Conservation (phyloP, 1,140 invertebrate species). For the Fragariocoptes setiger region DNA sequence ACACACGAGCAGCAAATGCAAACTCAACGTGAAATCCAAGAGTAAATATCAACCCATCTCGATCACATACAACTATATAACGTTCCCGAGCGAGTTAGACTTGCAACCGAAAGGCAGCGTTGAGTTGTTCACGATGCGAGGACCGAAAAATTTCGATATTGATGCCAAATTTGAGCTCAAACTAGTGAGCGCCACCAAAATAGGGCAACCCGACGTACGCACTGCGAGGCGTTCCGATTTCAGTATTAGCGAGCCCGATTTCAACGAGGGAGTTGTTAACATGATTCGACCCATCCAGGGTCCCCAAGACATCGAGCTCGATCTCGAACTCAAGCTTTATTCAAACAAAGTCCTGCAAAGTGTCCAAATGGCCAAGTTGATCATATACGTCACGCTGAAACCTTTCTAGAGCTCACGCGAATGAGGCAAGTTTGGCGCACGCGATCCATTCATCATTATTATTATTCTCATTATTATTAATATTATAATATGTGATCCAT, state of each 20-base stretch:
- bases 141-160: constrained; percentile 28
- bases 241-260: constrained; percentile 18
- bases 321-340: constrained; percentile 53
- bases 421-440: no score
- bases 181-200: constrained; percentile 23
- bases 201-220: constrained; percentile 24
- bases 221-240: constrained; percentile 31
- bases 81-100: constrained; percentile 46
- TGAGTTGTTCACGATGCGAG: constrained; percentile 52
- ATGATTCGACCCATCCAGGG: constrained; percentile 36
- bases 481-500: no score
- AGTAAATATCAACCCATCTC: constrained; percentile 41
- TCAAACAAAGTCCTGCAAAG: constrained; percentile 20
- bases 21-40: no score
- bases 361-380: background rate
- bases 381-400: background rate
- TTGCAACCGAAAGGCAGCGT: constrained; percentile 30
- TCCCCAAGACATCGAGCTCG: constrained; percentile 57
- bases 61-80: constrained; percentile 64
- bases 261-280: constrained; percentile 36
- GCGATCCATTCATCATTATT: background rate
- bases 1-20: no score
- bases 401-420: background rate
- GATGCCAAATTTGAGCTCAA: constrained; percentile 39
- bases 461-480: no score